A percentile compares a stretch with the other conserved stretches of the same genome.
Conservation (phyloP, 2,113 vertebrate species). For the Formicarius rufipectus region DNA sequence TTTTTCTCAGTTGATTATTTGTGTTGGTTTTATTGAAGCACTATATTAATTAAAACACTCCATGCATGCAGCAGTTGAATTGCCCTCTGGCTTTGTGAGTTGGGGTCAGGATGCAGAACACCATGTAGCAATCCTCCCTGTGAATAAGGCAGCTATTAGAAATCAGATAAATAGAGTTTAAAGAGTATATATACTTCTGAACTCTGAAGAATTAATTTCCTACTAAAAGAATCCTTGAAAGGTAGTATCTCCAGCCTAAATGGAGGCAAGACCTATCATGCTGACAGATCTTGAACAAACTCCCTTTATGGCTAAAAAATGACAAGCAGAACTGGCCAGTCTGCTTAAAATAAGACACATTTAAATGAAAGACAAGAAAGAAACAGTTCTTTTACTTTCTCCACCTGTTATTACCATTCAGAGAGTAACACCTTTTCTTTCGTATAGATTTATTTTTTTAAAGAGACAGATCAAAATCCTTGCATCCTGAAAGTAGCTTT, state of each 20-base stretch:
- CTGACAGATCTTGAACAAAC: background rate
- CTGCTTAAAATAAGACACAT: background rate
- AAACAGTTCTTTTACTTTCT: background rate
- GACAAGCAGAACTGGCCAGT: rapidly evolving
- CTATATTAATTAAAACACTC: background rate
- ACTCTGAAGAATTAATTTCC: background rate
- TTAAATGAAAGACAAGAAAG: background rate
- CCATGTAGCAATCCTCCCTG: background rate
- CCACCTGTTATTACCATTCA: background rate
- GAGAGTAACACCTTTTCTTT: background rate
- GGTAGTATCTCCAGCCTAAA: background rate
- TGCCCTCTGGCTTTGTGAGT: background rate
- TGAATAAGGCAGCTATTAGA: background rate
- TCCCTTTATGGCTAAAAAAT: background rate
- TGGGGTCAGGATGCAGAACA: background rate
- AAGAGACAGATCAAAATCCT: background rate
- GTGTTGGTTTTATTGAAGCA: background rate
- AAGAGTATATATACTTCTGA: background rate
- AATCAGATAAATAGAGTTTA: background rate
- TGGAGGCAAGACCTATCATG: background rate
- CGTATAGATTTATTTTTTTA: background rate
- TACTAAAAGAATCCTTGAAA: background rate
- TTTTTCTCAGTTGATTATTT: background rate
- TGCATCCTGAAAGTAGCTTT: background rate
- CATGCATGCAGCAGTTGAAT: background rate